phyloP scores from a whole-genome alignment of 1,140 invertebrate species.

The Cheumatopsyche charites region DNA sequence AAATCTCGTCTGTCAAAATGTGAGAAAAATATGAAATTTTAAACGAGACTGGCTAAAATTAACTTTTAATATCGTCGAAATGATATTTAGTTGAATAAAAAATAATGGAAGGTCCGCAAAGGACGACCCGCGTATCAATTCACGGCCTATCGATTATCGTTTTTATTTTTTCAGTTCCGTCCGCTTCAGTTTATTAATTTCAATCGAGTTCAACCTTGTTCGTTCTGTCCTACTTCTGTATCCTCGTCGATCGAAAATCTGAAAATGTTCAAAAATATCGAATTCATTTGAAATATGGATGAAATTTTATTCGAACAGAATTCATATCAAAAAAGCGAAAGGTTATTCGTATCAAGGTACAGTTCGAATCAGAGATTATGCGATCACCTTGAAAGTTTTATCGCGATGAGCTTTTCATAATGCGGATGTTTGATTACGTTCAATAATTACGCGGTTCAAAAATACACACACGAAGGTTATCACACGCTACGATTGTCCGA shows the following conservation, averaged over 20 bases:
- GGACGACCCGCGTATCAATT: not conserved
- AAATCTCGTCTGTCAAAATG: not conserved
- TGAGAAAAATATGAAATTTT: too few relatives aligned
- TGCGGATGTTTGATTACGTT: conserved; percentile 23
- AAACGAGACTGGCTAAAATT: not conserved
- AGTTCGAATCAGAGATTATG: conserved; percentile 5
- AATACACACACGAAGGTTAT: conserved; percentile 18
- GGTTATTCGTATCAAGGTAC: not conserved
- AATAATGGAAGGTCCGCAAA: not conserved
- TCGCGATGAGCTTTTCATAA: conserved; percentile 21
- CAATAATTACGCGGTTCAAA: conserved; percentile 20
- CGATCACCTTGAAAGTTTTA: conserved; percentile 17
- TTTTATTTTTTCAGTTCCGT: not conserved
- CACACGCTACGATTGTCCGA: not conserved
- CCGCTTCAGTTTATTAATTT: conserved; percentile 1
- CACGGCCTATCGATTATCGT: conserved; percentile 5
- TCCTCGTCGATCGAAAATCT: not conserved
- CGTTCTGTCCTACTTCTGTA: too few relatives aligned
- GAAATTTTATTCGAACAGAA: too few relatives aligned
- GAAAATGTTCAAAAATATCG: not conserved
- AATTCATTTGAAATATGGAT: not conserved
- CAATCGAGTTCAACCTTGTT: too few relatives aligned
- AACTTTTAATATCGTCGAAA: not conserved
- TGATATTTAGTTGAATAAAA: not conserved
- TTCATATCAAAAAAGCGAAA: too few relatives aligned